Percentiles rank a stretch among this genome's conserved stretches.
Evolutionary conservation across 2,888 invertebrate genomes (phyloP).

Genomic region (Biston betularia): DNA sequence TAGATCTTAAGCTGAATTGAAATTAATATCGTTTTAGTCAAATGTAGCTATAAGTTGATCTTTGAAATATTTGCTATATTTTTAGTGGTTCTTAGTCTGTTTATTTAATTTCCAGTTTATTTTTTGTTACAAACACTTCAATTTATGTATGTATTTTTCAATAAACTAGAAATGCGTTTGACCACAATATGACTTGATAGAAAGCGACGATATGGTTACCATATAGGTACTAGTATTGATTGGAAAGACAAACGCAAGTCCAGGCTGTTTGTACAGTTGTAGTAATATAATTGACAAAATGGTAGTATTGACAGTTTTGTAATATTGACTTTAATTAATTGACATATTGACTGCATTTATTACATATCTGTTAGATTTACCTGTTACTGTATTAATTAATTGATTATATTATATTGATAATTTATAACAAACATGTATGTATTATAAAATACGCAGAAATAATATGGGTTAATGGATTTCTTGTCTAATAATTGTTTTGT

Average conservation of each 20-base stretch:
- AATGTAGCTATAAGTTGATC: conserved; percentile 3
- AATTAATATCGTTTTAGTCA: conserved; percentile 6
- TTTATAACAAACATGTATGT: conserved; percentile 1
- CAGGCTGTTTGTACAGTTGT: too few relatives aligned
- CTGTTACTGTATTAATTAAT: neutral
- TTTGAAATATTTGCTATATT: neutral
- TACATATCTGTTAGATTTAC: conserved; percentile 66
- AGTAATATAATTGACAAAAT: neutral
- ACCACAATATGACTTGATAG: too few relatives aligned
- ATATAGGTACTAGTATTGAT: too few relatives aligned
- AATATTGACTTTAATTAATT: conserved; percentile 39
- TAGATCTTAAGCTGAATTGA: conserved; percentile 21
- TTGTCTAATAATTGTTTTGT: too few relatives aligned
- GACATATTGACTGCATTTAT: conserved; percentile 60
- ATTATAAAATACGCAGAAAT: neutral
- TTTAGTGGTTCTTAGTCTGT: neutral
- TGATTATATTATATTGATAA: neutral
- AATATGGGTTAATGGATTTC: too few relatives aligned
- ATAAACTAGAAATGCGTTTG: too few relatives aligned
- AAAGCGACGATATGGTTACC: too few relatives aligned
- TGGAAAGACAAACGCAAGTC: too few relatives aligned
- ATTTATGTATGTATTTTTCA: neutral
- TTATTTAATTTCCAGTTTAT: neutral
- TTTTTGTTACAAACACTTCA: neutral
- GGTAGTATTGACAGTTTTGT: conserved; percentile 10